These are phyloP conservation scores for Acridotheres tristis DNA, from an alignment of 2,797 vertebrate genomes.

Conservation along the genomic window DNA sequence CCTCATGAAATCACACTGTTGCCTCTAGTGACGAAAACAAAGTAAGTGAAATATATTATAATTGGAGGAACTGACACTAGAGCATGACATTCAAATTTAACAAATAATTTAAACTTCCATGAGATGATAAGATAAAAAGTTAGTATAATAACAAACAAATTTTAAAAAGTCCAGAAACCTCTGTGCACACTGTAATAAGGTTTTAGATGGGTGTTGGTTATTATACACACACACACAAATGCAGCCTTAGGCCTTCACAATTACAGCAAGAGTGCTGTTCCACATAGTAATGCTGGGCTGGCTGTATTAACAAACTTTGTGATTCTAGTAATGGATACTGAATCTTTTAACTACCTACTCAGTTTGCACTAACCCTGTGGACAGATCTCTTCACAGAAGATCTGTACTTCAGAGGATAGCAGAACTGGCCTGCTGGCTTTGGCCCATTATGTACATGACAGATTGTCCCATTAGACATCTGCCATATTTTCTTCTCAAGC, in stretches of 20 bases:
- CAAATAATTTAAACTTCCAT: not conserved
- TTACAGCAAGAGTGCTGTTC: not conserved
- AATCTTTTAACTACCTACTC: not conserved
- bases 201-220: not conserved
- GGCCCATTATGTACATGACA: rapidly evolving
- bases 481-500: not conserved
- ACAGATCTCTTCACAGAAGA: not conserved
- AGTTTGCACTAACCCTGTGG: not conserved
- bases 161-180: not conserved
- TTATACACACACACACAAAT: not conserved
- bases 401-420: not conserved
- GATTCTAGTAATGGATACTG: not conserved
- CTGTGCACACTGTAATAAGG: not conserved
- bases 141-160: not conserved
- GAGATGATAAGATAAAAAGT: not conserved
- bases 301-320: not conserved
- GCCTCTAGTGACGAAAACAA: not conserved
- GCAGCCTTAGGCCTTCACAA: not conserved
- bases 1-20: not conserved
- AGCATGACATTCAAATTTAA: not conserved
- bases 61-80: not conserved
- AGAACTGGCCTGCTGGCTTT: not conserved
- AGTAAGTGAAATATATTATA: not conserved
- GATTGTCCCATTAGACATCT: not conserved
- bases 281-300: not conserved